Conservation (phyloP, 2,797 vertebrate genomes). For the Sciaenops ocellatus region DNA sequence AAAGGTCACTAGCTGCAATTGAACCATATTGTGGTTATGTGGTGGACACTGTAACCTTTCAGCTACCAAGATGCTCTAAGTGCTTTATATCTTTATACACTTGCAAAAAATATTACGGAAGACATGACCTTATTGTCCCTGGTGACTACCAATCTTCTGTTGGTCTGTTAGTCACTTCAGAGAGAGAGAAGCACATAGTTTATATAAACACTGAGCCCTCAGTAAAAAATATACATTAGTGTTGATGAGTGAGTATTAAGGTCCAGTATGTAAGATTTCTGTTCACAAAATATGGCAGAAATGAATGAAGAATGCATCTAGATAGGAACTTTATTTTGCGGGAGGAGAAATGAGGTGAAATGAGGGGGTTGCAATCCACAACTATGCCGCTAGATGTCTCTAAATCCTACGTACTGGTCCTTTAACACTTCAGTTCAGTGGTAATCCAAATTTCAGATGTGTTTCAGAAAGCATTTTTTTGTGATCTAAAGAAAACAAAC, state of each 20-base stretch:
- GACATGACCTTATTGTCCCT: background rate
- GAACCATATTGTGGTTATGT: no score
- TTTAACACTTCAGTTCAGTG: background rate
- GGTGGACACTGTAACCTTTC: no score
- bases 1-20: no score
- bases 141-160: background rate
- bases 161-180: background rate
- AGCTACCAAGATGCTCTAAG: no score
- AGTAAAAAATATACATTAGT: background rate
- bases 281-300: no score
- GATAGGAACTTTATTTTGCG: no score
- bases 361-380: no score
- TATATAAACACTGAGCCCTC: background rate
- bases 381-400: no score
- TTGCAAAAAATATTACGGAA: background rate
- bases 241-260: background rate
- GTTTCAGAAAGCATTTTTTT: constrained; percentile 3
- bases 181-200: background rate
- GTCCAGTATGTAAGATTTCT: no score
- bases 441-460: constrained; percentile 1
- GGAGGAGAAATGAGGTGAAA: no score
- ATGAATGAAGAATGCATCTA: no score
- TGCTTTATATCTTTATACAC: background rate
- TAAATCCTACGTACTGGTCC: no score
- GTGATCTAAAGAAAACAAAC: background rate